Evolutionary conservation across 2,797 vertebrate genomes (phyloP).

Genomic region (Gadopsis marmoratus): DNA sequence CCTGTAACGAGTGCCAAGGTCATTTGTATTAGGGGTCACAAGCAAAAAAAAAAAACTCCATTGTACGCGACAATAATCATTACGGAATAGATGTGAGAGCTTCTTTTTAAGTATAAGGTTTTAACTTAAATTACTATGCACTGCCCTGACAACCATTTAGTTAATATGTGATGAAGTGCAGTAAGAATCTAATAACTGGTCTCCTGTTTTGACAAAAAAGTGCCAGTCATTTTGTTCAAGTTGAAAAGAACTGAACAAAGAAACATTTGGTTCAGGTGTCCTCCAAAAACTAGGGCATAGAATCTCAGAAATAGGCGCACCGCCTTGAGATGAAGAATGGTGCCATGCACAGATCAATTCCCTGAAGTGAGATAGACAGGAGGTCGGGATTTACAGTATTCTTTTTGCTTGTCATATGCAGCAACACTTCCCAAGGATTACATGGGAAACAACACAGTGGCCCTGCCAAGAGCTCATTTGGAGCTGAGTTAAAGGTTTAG

Average conservation of each 20-base stretch:
- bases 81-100: no score
- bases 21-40: no score
- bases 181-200: neutral
- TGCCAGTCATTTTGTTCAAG: neutral
- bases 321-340: slow-evolving; percentile 2
- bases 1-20: neutral
- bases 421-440: neutral
- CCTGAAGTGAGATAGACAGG: slow-evolving; percentile 4
- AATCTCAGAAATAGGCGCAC: slow-evolving; percentile 10
- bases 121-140: neutral
- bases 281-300: neutral
- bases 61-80: neutral
- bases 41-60: neutral
- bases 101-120: neutral
- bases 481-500: slow-evolving; percentile 32
- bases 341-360: slow-evolving; percentile 11
- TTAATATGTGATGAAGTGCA: neutral
- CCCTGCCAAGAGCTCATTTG: slow-evolving; percentile 12
- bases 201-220: neutral
- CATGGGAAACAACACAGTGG: neutral
- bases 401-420: slow-evolving; percentile 11
- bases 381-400: slow-evolving; percentile 3
- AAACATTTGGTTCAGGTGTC: neutral
- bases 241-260: neutral
- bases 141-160: neutral